Base-by-base conservation (phyloP, 2,797 vertebrate genomes). In the Poecile montanus region DNA sequence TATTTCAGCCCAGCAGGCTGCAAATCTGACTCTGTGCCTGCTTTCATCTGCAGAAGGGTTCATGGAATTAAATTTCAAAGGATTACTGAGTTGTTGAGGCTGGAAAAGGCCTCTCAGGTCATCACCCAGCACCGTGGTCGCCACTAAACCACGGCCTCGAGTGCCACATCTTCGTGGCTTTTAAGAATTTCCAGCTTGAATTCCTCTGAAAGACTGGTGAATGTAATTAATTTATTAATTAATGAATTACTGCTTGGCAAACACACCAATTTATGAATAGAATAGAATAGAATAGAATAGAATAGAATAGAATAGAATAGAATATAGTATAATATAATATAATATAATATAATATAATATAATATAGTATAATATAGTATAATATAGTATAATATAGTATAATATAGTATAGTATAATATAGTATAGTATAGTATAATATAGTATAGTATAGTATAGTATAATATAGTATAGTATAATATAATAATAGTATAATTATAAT, bases 1-100 rank as follows among this genome's bases (percentile, higher is more conserved):
- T 22, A 19, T 29, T 63, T 61, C 38, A 58, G 18, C 47, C 70
- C 29, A 65, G 44, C 65, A 58, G 74, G 22, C 45, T 56, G 27
- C 53, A 45, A 16, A 21, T 38, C 6, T 6, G 12, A 7, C 47
- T 81, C 70, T 16, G 7, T 44, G 53, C 27, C 3, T 27, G 51
- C 29, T 65, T 61, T 34, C 30, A 6, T 34, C 47, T 57, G 25
- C 2, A 11, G 20, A 70, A 62, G 32, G 13, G 34, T 47, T 42
- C 17, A 61, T 83, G 21, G 38, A 57, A 44, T 56, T 22, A 27
- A 32, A 71, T 60, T 84, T n/a, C 11, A 3, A 5, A 4, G 34
- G 20, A 10, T 42, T 47, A 4, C 2, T 3, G 54, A 34, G 19
- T 40, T 0, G 1, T 12, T 54, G 2, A 36, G 27, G 8, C 13